Evolutionary conservation across 2,113 vertebrate species (phyloP).

Genomic region (Balaeniceps rex): DNA sequence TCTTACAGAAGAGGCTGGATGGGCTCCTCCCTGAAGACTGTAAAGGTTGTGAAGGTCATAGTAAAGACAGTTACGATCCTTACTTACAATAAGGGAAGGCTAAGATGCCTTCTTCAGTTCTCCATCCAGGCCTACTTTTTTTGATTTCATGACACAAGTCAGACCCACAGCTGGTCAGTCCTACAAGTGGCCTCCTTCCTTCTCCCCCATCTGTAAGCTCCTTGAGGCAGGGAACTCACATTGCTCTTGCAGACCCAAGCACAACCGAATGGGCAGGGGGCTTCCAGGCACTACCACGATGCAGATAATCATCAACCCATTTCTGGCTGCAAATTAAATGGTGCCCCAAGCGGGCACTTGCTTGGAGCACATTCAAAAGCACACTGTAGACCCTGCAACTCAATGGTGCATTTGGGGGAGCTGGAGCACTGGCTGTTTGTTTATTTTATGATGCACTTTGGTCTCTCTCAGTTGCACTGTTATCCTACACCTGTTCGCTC

Average conservation of each 20-base stretch:
- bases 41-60: not conserved
- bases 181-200: fast-evolving
- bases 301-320: not conserved
- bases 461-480: constrained; percentile 54
- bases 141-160: not conserved
- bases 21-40: not conserved
- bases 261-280: fast-evolving
- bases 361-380: not conserved
- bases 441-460: constrained; percentile 63
- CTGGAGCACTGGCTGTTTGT: constrained; percentile 9
- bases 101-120: not conserved
- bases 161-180: not conserved
- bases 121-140: not conserved
- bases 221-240: not conserved
- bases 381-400: not conserved
- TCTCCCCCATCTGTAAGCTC: not conserved
- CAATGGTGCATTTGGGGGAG: constrained; percentile 11
- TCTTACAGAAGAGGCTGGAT: not conserved
- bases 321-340: not conserved
- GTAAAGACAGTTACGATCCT: not conserved
- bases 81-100: not conserved
- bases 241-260: not conserved
- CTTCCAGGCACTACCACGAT: not conserved
- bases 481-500: constrained; percentile 54
- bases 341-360: not conserved